A percentile compares a stretch with the other conserved stretches of the same genome.
These are phyloP conservation scores for Peromyscus californicus DNA, from an alignment of 2,113 vertebrate genomes.

Conservation along the genomic window DNA sequence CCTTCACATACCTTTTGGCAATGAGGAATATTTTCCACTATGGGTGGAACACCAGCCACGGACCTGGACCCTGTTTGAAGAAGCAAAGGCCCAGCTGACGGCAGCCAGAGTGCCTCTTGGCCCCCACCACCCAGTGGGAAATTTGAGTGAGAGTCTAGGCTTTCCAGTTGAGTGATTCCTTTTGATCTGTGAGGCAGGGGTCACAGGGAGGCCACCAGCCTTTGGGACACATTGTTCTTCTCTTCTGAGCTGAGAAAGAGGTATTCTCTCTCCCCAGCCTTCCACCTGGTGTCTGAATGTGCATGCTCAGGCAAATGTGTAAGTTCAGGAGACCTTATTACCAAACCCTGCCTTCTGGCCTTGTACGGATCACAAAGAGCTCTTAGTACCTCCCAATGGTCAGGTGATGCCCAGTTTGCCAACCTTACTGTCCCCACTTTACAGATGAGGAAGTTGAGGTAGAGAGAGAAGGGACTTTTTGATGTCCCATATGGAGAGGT, in stretches of 20 bases:
- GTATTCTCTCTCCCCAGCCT: neutral
- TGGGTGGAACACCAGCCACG: neutral
- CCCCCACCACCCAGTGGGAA: neutral
- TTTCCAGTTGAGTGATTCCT: slow-evolving; percentile 55
- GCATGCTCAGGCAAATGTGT: neutral
- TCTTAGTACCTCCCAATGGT: neutral
- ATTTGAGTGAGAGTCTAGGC: neutral
- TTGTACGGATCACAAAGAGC: slow-evolving; percentile 13
- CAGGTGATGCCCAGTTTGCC: neutral
- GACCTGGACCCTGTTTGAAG: neutral
- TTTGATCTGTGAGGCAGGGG: neutral
- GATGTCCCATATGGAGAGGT: neutral
- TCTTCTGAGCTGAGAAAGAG: slow-evolving; percentile 44
- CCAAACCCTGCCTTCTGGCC: neutral
- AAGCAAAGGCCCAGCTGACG: neutral
- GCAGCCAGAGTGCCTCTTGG: neutral
- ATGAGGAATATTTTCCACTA: neutral
- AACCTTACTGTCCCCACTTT: neutral
- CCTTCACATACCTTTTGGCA: neutral
- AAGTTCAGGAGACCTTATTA: neutral
- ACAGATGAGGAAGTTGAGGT: slow-evolving; percentile 43
- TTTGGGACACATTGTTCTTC: slow-evolving; percentile 69
- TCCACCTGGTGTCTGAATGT: neutral
- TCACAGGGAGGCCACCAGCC: slow-evolving; percentile 10
- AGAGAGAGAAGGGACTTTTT: neutral